Evolutionary conservation across 2,113 vertebrate genomes (phyloP).

Genomic region (Tachysurus fulvidraco): DNA sequence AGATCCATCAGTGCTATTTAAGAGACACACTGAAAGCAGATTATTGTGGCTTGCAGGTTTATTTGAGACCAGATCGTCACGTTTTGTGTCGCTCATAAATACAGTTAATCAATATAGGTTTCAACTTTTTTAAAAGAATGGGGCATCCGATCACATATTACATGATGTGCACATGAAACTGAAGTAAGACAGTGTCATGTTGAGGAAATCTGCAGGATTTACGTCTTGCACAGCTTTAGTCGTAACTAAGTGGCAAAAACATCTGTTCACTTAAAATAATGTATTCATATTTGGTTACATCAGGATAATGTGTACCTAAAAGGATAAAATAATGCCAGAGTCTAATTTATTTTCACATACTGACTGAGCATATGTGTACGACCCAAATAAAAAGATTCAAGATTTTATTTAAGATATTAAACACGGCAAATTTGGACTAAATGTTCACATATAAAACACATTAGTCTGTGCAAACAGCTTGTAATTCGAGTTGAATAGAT

Average conservation of each 20-base stretch:
- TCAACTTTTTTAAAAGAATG: background rate
- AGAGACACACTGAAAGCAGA: constrained; percentile 15
- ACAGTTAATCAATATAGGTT: background rate
- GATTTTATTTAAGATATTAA: background rate
- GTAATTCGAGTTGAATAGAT: background rate
- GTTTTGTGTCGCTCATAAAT: background rate
- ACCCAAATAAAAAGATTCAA: background rate
- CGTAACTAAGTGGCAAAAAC: background rate
- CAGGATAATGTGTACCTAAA: background rate
- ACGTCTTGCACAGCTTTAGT: background rate
- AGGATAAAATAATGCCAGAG: background rate
- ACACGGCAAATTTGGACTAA: background rate
- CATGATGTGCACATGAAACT: background rate
- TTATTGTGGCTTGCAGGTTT: background rate
- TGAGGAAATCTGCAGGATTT: background rate
- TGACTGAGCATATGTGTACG: background rate
- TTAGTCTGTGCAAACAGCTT: background rate
- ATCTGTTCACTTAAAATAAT: background rate
- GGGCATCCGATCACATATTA: background rate
- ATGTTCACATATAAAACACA: background rate
- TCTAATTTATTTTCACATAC: background rate
- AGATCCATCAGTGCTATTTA: constrained; percentile 32
- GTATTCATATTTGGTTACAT: too few relatives aligned
- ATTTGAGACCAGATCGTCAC: background rate
- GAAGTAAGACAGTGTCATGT: background rate